phyloP scores from a whole-genome alignment of 2,113 vertebrate species.

The Sebastes schlegelii region DNA sequence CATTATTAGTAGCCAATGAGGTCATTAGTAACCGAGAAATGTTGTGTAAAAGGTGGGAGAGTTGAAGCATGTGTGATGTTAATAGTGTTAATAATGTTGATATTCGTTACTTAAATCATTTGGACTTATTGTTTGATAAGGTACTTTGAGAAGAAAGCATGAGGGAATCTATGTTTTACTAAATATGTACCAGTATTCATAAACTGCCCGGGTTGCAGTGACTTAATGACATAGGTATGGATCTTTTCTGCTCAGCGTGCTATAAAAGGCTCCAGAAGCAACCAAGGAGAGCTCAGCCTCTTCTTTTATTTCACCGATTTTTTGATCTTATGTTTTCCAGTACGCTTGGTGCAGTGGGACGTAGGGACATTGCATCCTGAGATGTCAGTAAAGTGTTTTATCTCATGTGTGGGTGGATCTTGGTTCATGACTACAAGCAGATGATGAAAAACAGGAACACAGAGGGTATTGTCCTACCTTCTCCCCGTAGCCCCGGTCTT shows the following conservation, averaged over 20 bases:
- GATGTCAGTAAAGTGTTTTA: slow-evolving; percentile 9
- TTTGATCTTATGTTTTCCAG: not conserved
- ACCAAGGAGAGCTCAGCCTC: not conserved
- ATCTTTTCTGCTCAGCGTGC: not conserved
- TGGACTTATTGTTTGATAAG: not conserved
- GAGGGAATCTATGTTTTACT: not conserved
- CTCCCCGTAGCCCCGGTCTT: slow-evolving; percentile 96
- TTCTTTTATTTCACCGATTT: not conserved
- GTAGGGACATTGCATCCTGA: slow-evolving; percentile 11
- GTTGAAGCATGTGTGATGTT: slow-evolving; percentile 57
- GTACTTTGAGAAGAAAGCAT: slow-evolving; percentile 1
- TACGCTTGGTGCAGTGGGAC: slow-evolving; percentile 2
- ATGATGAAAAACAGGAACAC: slow-evolving; percentile 31
- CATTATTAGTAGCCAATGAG: slow-evolving; percentile 49
- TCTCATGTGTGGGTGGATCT: slow-evolving; percentile 2
- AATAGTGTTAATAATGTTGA: slow-evolving; percentile 43
- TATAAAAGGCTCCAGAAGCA: not conserved
- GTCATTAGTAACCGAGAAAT: slow-evolving; percentile 45
- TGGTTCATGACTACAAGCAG: not conserved
- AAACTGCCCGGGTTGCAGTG: not conserved
- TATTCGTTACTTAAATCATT: not conserved
- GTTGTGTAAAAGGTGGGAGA: slow-evolving; percentile 16
- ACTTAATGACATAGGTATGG: not conserved
- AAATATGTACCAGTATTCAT: not conserved
- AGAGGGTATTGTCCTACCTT: slow-evolving; percentile 88